Conservation (phyloP, 2,113 vertebrate genomes). For the Suricata suricatta region DNA sequence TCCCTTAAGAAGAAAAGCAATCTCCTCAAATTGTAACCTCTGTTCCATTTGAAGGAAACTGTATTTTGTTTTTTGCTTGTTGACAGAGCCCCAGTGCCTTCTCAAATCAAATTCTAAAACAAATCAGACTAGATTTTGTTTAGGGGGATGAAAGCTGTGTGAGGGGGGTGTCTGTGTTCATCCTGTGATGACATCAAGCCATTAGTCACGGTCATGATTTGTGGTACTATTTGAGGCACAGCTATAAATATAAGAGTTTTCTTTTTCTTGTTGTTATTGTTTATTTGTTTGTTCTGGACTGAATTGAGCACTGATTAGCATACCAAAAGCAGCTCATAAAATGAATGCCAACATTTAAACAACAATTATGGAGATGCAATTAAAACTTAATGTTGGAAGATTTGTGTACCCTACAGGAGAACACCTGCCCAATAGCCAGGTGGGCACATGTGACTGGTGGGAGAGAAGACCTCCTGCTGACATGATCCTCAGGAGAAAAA, state of each 20-base stretch:
- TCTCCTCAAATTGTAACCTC: background rate
- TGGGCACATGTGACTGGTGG: background rate
- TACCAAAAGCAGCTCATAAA: slow-evolving; percentile 64
- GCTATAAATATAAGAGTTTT: slow-evolving; percentile 41
- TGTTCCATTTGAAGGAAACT: slow-evolving; percentile 37
- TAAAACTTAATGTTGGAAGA: slow-evolving; percentile 60
- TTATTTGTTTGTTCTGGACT: slow-evolving; percentile 55
- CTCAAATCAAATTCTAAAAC: slow-evolving; percentile 60
- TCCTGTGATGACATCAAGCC: background rate
- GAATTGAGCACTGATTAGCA: slow-evolving; percentile 69
- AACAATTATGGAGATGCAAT: slow-evolving; percentile 64
- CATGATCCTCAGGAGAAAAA: background rate
- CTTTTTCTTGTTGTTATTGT: slow-evolving; percentile 26
- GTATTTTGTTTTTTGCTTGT: slow-evolving; percentile 37
- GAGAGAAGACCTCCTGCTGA: background rate
- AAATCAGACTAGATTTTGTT: slow-evolving; percentile 56
- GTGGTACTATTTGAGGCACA: slow-evolving; percentile 1
- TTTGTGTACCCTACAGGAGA: slow-evolving; percentile 40
- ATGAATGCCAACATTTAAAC: slow-evolving; percentile 54
- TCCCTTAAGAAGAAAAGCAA: slow-evolving; percentile 37
- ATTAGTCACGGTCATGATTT: background rate
- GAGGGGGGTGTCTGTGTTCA: background rate
- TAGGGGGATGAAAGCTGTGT: background rate
- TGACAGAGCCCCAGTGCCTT: slow-evolving; percentile 47
- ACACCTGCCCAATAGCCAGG: slow-evolving; percentile 62